A percentile compares a stretch with the other conserved stretches of the same genome.
Evolutionary conservation across 2,113 vertebrate genomes (phyloP).

Genomic region (Nesoenas mayeri): DNA sequence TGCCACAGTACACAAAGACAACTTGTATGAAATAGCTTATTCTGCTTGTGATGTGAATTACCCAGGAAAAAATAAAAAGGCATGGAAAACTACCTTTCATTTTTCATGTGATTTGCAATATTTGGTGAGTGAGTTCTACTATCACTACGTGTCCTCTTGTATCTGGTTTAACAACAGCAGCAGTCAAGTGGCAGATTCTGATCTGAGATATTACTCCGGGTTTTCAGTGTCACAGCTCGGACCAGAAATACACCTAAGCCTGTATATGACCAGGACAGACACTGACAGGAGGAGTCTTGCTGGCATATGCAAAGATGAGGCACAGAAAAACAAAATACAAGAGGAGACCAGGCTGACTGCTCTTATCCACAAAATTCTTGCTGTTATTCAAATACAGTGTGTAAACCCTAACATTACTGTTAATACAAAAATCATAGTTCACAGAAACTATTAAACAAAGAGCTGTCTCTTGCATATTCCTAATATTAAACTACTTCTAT

Average conservation of each 20-base stretch:
- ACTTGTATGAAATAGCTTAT: not conserved
- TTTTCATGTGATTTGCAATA: not conserved
- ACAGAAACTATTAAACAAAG: not conserved
- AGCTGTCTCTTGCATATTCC: not conserved
- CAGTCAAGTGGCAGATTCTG: not conserved
- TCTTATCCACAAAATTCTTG: not conserved
- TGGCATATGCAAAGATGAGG: not conserved
- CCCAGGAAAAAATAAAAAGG: not conserved
- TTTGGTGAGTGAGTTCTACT: not conserved
- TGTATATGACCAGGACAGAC: not conserved
- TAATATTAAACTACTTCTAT: not conserved
- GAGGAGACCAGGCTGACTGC: not conserved
- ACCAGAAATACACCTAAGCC: not conserved
- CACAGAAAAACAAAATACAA: not conserved
- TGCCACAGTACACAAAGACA: not conserved
- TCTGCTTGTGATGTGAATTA: not conserved
- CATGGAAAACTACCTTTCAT: not conserved
- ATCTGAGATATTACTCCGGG: not conserved
- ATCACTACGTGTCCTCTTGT: not conserved
- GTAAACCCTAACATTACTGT: not conserved
- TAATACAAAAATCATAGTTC: not conserved
- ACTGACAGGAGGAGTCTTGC: not conserved
- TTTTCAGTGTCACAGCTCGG: not conserved
- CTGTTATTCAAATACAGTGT: not conserved
- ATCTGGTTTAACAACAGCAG: not conserved